Conservation (phyloP, 2,113 vertebrate genomes). For the Anthoscopus minutus region DNA sequence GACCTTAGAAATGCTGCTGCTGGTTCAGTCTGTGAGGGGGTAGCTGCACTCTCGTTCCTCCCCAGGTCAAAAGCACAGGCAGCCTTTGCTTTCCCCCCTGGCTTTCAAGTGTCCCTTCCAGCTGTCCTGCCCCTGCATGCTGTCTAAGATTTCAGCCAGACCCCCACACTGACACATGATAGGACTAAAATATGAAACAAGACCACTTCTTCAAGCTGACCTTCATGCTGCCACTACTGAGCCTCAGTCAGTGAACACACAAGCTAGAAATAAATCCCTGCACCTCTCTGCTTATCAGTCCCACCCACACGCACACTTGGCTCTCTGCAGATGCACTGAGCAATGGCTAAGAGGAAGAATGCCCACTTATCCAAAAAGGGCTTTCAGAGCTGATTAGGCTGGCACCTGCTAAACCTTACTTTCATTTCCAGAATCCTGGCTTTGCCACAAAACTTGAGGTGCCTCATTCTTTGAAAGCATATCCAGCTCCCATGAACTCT, state of each 20-base stretch:
- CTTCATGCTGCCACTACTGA: not conserved
- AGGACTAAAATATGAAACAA: not conserved
- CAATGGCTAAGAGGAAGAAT: not conserved
- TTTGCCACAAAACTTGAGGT: not conserved
- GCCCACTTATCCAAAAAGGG: not conserved
- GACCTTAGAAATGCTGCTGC: not conserved
- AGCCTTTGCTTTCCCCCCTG: not conserved
- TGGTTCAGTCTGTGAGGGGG: not conserved
- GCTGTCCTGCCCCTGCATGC: not conserved
- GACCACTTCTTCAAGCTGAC: not conserved
- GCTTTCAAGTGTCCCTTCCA: not conserved
- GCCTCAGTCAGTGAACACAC: not conserved
- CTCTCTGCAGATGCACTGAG: not conserved
- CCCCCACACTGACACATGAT: not conserved
- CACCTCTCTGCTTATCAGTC: not conserved
- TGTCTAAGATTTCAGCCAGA: not conserved
- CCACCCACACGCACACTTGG: not conserved
- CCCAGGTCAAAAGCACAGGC: not conserved
- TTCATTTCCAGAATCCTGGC: not conserved
- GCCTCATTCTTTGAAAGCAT: not conserved
- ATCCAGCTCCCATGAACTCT: not conserved
- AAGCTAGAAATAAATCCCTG: slow-evolving; percentile 21
- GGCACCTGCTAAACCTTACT: not conserved
- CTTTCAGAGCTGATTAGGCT: not conserved
- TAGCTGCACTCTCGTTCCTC: not conserved